A percentile compares a stretch with the other conserved stretches of the same genome.
Conservation (phyloP, 2,797 vertebrate genomes). For the Cheirogaleus major region DNA sequence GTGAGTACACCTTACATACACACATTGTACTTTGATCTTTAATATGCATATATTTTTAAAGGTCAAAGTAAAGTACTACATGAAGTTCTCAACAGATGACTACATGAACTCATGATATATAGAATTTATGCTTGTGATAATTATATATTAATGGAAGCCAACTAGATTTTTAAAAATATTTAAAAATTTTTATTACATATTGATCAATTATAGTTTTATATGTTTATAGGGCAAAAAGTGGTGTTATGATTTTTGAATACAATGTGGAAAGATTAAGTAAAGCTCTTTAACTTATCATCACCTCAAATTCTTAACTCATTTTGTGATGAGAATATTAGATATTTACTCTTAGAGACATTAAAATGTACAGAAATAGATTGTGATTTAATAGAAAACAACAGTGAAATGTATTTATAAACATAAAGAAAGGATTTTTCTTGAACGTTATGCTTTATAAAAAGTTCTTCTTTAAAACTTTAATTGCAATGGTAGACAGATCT, state of each 20-base stretch:
- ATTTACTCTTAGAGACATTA: background rate
- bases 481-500: background rate
- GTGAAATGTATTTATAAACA: conserved; percentile 22
- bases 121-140: background rate
- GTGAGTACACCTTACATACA: background rate
- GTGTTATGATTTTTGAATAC: background rate
- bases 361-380: background rate
- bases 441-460: background rate
- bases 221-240: background rate
- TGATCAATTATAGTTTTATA: background rate
- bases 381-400: background rate
- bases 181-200: background rate
- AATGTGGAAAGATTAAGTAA: background rate
- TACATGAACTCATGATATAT: background rate
- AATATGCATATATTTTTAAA: background rate
- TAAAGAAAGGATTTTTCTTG: background rate
- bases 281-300: background rate
- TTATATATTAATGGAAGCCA: background rate
- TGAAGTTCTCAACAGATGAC: background rate
- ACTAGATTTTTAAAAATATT: background rate
- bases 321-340: background rate
- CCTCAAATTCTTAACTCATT: background rate
- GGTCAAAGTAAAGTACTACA: background rate
- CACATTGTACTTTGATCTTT: background rate
- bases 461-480: background rate